Conservation (phyloP, 2,113 vertebrate genomes). For the Callithrix jacchus region DNA sequence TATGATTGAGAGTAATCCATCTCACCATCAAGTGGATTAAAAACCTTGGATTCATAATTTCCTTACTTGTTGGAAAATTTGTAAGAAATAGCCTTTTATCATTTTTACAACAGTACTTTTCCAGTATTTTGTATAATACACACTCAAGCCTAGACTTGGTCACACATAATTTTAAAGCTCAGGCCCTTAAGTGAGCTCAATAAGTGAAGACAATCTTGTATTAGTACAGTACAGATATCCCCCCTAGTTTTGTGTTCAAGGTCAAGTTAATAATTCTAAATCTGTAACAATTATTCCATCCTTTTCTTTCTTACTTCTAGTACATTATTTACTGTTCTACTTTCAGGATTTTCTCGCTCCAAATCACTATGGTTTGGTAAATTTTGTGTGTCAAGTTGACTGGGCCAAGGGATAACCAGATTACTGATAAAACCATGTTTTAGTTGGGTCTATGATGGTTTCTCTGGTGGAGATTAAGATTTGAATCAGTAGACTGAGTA, state of each 20-base stretch:
- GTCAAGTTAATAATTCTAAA: background rate
- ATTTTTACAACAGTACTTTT: background rate
- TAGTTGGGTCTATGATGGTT: accelerated
- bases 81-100: background rate
- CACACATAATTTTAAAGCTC: background rate
- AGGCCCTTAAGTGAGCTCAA: background rate
- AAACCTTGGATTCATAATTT: background rate
- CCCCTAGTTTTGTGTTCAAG: background rate
- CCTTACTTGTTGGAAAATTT: background rate
- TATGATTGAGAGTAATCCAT: background rate
- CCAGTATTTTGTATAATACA: background rate
- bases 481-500: background rate
- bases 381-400: background rate
- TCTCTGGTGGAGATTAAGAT: background rate
- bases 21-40: background rate
- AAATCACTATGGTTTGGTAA: background rate
- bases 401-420: background rate
- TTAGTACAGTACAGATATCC: background rate
- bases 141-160: background rate
- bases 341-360: background rate
- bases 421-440: background rate
- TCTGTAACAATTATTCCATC: background rate
- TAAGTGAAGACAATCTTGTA: background rate
- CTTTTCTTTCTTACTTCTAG: background rate
- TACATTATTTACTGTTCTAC: background rate